A percentile compares a stretch with the other conserved stretches of the same genome.
Evolutionary conservation across 2,113 vertebrate species (phyloP).

Genomic region (Ovibos moschatus): DNA sequence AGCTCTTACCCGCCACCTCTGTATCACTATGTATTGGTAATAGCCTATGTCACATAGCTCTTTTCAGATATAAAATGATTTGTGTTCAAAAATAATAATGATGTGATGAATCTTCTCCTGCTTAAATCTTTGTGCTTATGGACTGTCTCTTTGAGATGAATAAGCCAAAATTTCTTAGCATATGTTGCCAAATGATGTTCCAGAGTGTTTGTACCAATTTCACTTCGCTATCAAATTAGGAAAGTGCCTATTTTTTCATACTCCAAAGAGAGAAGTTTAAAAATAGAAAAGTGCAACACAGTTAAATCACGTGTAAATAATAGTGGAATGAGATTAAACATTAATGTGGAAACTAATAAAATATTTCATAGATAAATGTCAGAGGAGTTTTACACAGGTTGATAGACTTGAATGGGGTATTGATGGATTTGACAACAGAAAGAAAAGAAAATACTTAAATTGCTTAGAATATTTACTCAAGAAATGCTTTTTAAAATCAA

Average conservation of each 20-base stretch:
- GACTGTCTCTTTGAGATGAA: background rate
- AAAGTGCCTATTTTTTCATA: background rate
- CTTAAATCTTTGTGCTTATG: background rate
- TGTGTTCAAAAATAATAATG: background rate
- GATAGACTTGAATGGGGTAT: background rate
- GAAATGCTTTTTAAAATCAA: background rate
- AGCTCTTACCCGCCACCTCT: background rate
- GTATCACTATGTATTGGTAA: background rate
- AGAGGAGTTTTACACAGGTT: background rate
- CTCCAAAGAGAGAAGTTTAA: background rate
- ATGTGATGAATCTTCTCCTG: background rate
- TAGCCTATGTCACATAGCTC: too few species aligned
- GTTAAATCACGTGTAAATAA: background rate
- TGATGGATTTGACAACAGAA: background rate
- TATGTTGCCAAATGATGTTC: background rate
- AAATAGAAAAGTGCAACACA: background rate
- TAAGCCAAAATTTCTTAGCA: background rate
- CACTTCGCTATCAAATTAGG: background rate
- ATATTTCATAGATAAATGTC: background rate
- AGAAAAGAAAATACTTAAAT: background rate
- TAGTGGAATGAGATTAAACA: background rate
- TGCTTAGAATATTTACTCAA: background rate
- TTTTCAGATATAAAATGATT: background rate
- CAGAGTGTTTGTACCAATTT: background rate
- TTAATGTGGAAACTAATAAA: background rate